Conservation (phyloP, 2,888 invertebrate species). For the Diachrysia chrysitis region DNA sequence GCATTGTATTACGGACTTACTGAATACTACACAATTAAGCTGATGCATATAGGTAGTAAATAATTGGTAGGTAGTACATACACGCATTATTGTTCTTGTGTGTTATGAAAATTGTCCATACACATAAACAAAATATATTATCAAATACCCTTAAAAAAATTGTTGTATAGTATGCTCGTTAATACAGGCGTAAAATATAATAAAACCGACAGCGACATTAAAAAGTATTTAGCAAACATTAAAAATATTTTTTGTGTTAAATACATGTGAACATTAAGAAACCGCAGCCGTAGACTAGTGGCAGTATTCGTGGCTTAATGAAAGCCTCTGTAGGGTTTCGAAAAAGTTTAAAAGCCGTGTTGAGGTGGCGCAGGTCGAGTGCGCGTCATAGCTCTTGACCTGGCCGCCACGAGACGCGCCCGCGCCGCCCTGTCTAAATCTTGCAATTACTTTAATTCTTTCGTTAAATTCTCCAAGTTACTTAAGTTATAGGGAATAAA, state of each 20-base stretch:
- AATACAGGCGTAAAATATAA: background rate
- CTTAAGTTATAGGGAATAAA: background rate
- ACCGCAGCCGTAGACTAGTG: constrained; percentile 64
- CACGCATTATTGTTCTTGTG: no score
- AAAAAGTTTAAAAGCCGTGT: constrained; percentile 82
- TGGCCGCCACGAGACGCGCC: constrained; percentile 53
- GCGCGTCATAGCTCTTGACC: constrained; percentile 84
- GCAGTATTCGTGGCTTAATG: constrained; percentile 77
- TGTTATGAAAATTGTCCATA: no score
- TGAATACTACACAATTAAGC: background rate
- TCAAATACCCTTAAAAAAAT: no score
- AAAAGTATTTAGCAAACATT: constrained; percentile 4
- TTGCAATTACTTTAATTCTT: constrained; percentile 54
- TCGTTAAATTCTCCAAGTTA: background rate
- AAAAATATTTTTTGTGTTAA: constrained; percentile 40
- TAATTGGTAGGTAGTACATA: no score
- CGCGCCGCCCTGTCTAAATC: constrained; percentile 53
- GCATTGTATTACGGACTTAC: background rate
- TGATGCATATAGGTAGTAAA: background rate
- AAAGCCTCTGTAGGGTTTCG: constrained; percentile 79
- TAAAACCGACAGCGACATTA: background rate
- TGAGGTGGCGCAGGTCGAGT: constrained; percentile 80
- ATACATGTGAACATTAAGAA: constrained; percentile 60
- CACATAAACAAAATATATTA: no score
- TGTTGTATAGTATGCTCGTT: no score